Conservation (phyloP, 2,888 invertebrate species). For the Chloroclystis v-ata region DNA sequence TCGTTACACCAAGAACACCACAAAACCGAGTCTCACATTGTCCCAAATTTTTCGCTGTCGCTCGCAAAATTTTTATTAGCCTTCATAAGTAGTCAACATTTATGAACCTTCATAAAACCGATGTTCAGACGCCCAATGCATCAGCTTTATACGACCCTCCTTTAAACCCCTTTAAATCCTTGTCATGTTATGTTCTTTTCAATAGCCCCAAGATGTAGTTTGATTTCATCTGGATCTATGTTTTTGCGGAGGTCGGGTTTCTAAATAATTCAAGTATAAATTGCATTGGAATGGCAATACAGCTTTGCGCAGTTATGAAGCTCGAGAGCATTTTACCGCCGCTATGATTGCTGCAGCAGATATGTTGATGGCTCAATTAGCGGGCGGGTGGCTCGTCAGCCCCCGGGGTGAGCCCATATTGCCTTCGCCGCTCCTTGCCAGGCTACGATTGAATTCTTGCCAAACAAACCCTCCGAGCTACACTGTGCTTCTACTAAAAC, state of each 20-base stretch:
- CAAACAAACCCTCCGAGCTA: constrained; percentile 37
- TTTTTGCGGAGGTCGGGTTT: background rate
- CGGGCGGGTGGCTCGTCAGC: constrained; percentile 39
- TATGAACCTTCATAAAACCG: constrained; percentile 49
- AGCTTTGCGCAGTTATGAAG: constrained; percentile 32
- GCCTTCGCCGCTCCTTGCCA: constrained; percentile 34
- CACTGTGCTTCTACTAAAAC: constrained; percentile 6
- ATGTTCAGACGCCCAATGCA: constrained; percentile 37
- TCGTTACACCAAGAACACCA: constrained; percentile 38
- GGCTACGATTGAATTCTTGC: constrained; percentile 57
- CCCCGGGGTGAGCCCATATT: constrained; percentile 41
- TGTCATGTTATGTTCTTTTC: background rate
- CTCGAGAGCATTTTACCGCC: constrained; percentile 28
- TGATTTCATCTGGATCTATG: background rate
- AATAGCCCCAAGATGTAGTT: background rate
- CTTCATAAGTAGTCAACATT: constrained; percentile 45
- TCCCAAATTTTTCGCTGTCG: constrained; percentile 39
- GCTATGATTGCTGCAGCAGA: constrained; percentile 39
- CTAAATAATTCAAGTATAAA: background rate
- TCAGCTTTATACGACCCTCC: constrained; percentile 34
- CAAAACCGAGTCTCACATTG: constrained; percentile 58
- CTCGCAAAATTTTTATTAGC: constrained; percentile 47
- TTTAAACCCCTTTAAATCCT: constrained; percentile 23
- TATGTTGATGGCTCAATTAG: constrained; percentile 56
- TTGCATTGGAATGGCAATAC: constrained; percentile 25